These are phyloP conservation scores for Chelidonichthys spinosus DNA, from an alignment of 2,797 vertebrate genomes.

Conservation along the genomic window DNA sequence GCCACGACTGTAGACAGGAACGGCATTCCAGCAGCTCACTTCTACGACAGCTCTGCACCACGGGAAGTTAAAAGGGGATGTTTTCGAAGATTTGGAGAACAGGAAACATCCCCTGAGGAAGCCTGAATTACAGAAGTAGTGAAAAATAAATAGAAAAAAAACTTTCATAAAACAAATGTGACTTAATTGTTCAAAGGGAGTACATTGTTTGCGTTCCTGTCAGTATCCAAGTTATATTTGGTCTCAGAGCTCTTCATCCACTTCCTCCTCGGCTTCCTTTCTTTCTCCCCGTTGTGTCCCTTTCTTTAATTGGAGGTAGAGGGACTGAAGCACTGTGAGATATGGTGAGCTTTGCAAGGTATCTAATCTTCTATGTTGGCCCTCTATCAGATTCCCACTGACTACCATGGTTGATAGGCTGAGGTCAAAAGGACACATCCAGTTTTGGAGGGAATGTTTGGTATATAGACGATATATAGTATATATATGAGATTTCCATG, in stretches of 20 bases:
- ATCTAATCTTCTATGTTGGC: background rate
- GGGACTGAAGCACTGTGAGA: constrained; percentile 9
- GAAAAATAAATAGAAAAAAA: background rate
- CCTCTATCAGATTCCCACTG: background rate
- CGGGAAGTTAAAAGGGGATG: constrained; percentile 22
- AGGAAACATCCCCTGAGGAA: constrained; percentile 13
- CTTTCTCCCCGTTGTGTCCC: constrained; percentile 51
- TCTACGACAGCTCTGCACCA: constrained; percentile 11
- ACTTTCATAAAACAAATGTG: background rate
- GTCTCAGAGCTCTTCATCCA: constrained; percentile 32
- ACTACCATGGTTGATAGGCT: background rate
- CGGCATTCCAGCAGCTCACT: constrained; percentile 43
- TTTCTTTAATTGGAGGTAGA: constrained; percentile 46
- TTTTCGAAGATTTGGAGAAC: constrained; percentile 23
- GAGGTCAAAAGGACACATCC: background rate
- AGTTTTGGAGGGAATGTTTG: background rate
- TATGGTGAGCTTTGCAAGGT: background rate
- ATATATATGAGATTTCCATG: background rate
- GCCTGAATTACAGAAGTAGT: background rate
- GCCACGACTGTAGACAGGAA: constrained; percentile 34
- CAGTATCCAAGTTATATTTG: constrained; percentile 25
- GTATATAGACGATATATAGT: no score
- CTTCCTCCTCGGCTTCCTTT: constrained; percentile 65
- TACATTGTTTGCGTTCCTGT: background rate
- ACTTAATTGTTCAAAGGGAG: constrained; percentile 12